phyloP scores from a whole-genome alignment of 2,888 invertebrate genomes.

The Trimorus sp. region DNA sequence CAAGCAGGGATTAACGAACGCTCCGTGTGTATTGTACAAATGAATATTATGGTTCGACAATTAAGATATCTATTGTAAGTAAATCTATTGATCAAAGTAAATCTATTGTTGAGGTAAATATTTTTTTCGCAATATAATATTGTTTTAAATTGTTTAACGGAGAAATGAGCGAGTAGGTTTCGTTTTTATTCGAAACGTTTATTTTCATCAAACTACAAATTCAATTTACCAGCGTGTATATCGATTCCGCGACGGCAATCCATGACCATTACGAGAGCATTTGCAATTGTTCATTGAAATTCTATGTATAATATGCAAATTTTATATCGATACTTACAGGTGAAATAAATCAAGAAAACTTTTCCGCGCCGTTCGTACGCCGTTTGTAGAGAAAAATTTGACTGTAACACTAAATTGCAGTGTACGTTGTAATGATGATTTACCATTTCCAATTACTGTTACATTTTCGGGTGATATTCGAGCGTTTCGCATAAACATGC shows the following conservation, averaged over 20 bases:
- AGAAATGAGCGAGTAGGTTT: slow-evolving; percentile 27
- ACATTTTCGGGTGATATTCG: slow-evolving; percentile 19
- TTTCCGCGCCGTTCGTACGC: slow-evolving; percentile 9
- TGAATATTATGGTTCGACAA: too few species aligned
- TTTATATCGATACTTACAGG: slow-evolving; percentile 51
- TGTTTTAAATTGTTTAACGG: slow-evolving; percentile 27
- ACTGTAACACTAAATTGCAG: background rate
- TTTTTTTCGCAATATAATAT: background rate
- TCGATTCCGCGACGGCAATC: slow-evolving; percentile 37
- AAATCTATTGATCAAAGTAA: too few species aligned
- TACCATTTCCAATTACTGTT: slow-evolving; percentile 38
- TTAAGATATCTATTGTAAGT: too few species aligned
- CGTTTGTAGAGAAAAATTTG: slow-evolving; percentile 33
- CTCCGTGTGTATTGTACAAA: too few species aligned
- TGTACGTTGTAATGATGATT: slow-evolving; percentile 26
- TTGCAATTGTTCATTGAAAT: slow-evolving; percentile 49
- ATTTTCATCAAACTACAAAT: slow-evolving; percentile 57
- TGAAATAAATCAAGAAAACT: slow-evolving; percentile 52
- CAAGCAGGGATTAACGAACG: too few species aligned
- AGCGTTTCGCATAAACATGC: slow-evolving; percentile 10
- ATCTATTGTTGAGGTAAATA: too few species aligned
- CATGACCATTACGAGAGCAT: slow-evolving; percentile 46
- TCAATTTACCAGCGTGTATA: slow-evolving; percentile 41
- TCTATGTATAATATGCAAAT: slow-evolving; percentile 53
- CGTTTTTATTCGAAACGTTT: slow-evolving; percentile 45